Percentiles rank a stretch among this genome's conserved stretches.
Evolutionary conservation across 2,888 invertebrate genomes (phyloP).

Genomic region (Andrena praecox): DNA sequence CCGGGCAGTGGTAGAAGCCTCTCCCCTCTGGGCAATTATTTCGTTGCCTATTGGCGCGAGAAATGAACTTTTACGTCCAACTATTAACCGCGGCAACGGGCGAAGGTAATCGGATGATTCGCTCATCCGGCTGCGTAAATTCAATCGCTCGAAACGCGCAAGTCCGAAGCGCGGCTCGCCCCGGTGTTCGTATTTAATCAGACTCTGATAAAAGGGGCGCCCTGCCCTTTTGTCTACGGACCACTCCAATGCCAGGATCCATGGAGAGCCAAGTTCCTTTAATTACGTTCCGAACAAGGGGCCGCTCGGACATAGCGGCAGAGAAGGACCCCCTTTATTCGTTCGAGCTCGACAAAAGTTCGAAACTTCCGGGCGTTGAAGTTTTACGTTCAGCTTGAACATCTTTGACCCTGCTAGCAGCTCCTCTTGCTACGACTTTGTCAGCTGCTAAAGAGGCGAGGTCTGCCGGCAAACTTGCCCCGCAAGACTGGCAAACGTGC

Average conservation of each 20-base stretch:
- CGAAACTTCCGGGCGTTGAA: neutral
- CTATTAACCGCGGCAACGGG: constrained; percentile 22
- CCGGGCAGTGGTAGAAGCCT: neutral
- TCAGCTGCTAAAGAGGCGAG: neutral
- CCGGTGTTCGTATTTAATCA: constrained; percentile 27
- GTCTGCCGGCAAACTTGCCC: constrained; percentile 12
- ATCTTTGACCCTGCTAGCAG: constrained; percentile 15
- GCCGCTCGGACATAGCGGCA: neutral
- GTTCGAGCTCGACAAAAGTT: neutral
- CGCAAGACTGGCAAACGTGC: constrained; percentile 7
- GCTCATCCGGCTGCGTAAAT: constrained; percentile 14
- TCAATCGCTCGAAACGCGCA: constrained; percentile 8
- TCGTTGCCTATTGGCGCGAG: constrained; percentile 34
- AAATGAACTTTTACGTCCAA: constrained; percentile 39
- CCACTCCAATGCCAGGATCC: neutral
- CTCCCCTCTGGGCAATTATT: constrained; percentile 20
- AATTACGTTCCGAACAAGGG: neutral
- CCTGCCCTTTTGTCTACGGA: neutral
- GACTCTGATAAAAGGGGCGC: constrained; percentile 13
- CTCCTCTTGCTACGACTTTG: neutral
- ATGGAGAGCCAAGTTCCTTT: neutral
- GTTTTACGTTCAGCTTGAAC: constrained; percentile 3
- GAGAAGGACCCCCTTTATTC: neutral
- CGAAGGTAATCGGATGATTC: constrained; percentile 36
- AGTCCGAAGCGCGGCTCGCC: neutral